phyloP scores from a whole-genome alignment of 1,140 invertebrate species.

The Papilio helenus region DNA sequence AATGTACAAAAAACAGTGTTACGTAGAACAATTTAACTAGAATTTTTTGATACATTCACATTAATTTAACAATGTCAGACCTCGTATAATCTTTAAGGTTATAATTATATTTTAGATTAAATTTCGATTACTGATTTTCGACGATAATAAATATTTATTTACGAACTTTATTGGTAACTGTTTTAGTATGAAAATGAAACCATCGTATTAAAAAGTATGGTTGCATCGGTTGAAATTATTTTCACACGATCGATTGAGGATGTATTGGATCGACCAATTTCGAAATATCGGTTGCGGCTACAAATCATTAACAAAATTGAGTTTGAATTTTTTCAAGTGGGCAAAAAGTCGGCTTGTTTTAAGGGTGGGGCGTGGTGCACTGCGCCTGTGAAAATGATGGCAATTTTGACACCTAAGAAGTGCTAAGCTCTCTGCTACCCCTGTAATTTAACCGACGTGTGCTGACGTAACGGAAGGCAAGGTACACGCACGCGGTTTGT shows the following conservation, averaged over 20 bases:
- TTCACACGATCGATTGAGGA: conserved; percentile 74
- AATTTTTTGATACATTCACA: too few relatives aligned
- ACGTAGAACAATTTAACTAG: too few relatives aligned
- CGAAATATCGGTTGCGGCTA: conserved; percentile 74
- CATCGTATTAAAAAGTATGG: conserved; percentile 1
- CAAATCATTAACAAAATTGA: conserved; percentile 80
- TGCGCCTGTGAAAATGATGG: conserved; percentile 75
- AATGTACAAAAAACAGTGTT: not conserved
- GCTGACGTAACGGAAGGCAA: conserved; percentile 51
- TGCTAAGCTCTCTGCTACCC: conserved; percentile 73
- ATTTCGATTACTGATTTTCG: too few relatives aligned
- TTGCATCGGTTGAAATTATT: conserved; percentile 57
- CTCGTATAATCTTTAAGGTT: too few relatives aligned
- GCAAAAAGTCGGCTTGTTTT: conserved; percentile 78
- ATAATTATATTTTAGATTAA: too few relatives aligned
- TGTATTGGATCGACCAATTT: conserved; percentile 78
- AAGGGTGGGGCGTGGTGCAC: conserved; percentile 68
- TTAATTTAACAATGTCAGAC: too few relatives aligned
- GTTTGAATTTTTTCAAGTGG: conserved; percentile 65
- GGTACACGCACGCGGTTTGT: conserved; percentile 47
- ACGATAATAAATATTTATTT: not conserved
- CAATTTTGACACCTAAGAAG: conserved; percentile 81
- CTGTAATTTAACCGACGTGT: conserved; percentile 76
- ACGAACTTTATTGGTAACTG: not conserved
- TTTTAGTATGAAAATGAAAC: not conserved